Conservation (phyloP, 2,113 vertebrate species). For the Proterorhinus semilunaris region DNA sequence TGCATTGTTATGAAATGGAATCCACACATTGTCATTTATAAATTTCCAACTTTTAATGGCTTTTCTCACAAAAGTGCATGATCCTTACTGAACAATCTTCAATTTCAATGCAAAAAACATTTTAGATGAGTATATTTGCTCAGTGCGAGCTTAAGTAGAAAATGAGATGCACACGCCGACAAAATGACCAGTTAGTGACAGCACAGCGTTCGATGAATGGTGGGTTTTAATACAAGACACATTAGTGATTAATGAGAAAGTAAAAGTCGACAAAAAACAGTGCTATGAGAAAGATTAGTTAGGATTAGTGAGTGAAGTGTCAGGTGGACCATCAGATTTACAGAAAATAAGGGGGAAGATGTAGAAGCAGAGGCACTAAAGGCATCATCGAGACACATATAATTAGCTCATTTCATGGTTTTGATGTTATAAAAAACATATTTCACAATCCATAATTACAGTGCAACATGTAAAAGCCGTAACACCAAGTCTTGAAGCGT, state of each 20-base stretch:
- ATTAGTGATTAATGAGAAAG: constrained; percentile 1
- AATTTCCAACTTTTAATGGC: background rate
- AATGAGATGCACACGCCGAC: constrained; percentile 28
- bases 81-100: background rate
- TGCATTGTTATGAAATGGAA: constrained; percentile 24
- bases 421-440: constrained; percentile 1
- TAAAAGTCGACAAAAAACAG: constrained; percentile 1
- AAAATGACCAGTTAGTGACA: constrained; percentile 76
- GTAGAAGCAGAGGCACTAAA: constrained; percentile 8
- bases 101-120: constrained; percentile 14
- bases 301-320: background rate
- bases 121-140: constrained; percentile 23
- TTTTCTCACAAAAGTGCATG: constrained; percentile 13
- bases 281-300: background rate
- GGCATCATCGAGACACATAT: constrained; percentile 3
- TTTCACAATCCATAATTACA: constrained; percentile 10
- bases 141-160: constrained; percentile 47
- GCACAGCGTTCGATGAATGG: constrained; percentile 61
- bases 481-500: background rate
- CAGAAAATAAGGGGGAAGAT: background rate
- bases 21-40: constrained; percentile 9
- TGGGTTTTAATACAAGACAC: constrained; percentile 29
- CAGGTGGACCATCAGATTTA: background rate
- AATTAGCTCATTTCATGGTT: background rate
- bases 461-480: background rate